A percentile compares a stretch with the other conserved stretches of the same genome.
phyloP scores from a whole-genome alignment of 2,888 invertebrate species.

The Tineola bisselliella region DNA sequence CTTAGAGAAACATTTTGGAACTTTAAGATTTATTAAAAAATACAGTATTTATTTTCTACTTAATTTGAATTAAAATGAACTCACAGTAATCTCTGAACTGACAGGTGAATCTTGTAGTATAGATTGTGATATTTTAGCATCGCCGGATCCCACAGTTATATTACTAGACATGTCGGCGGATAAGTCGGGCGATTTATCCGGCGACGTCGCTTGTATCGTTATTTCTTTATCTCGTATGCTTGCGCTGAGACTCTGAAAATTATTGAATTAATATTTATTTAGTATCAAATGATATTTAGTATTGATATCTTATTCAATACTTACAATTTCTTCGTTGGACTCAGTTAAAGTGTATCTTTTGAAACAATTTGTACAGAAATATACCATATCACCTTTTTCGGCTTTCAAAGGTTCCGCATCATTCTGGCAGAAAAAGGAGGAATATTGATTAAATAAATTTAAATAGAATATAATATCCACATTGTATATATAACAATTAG shows the following conservation, averaged over 20 bases:
- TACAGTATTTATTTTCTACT: too few relatives aligned
- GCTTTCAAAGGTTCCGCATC: background rate
- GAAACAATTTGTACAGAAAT: slow-evolving; percentile 59
- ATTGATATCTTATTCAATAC: too few relatives aligned
- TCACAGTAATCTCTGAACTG: background rate
- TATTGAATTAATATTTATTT: too few relatives aligned
- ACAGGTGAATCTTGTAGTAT: background rate
- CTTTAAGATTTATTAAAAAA: too few relatives aligned
- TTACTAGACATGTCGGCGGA: background rate
- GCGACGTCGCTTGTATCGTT: background rate
- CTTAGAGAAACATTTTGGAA: too few relatives aligned
- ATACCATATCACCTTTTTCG: slow-evolving; percentile 27
- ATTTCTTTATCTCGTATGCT: background rate
- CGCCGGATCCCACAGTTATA: background rate
- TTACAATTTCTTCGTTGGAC: slow-evolving; percentile 41
- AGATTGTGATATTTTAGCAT: background rate
- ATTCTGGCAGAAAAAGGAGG: background rate
- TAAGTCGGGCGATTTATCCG: background rate
- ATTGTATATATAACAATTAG: too few relatives aligned
- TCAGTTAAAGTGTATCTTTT: slow-evolving; percentile 42
- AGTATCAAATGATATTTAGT: too few relatives aligned
- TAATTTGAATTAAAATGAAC: too few relatives aligned
- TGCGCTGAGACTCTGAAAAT: background rate
- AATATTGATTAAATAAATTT: too few relatives aligned
- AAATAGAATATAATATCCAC: too few relatives aligned